Evolutionary conservation across 2,113 vertebrate genomes (phyloP), one percentile per base, ranked within the genome.

Genomic region (Vulpes ferrilata): DNA sequence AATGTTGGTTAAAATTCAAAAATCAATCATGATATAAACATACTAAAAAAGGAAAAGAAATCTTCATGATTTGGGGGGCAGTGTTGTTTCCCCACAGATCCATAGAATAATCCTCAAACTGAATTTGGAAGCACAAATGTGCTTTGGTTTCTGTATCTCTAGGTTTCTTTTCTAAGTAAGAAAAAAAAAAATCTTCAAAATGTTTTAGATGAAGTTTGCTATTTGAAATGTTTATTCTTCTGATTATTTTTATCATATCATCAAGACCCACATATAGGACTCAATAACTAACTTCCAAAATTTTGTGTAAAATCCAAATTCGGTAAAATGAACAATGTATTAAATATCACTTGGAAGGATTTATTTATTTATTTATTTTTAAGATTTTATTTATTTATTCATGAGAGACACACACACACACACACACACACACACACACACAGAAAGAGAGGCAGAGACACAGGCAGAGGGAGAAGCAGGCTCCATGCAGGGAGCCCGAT

Each of bases 141-240:
- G 5, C 15, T 73, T 74, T 23, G 20, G 60, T 81, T 80, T 76
- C 59, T 13, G 53, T 65, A 88, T 79, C 60, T 78, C 60, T 64
- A 64, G 15, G 43, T 84, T 35, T 80, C 38, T 30, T 95, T 95
- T 71, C 13, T 80, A 93, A 93, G 17, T 83, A 27, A 67, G 48
- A 79, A 64, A 19, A 53, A 67, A 67, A 62, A 32, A 59, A 78
- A 71, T 53, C 55, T 87, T 38, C 57, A 51, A 53, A 92, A 22
- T 89, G 5, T 80, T 83, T 84, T 74, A 80, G 35, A 84, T 78
- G 71, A 51, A 51, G 48, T 83, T 89, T 93, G 57, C 35, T 74
- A 55, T 81, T 93, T 85, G 43, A 86, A 90, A 57, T 82, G 53
- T 53, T 92, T 86, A 35, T 89, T 81, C 43, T 95, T 82, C 53